Evolutionary conservation across 1,140 invertebrate genomes (phyloP).

Genomic region (Ceratina australensis): DNA sequence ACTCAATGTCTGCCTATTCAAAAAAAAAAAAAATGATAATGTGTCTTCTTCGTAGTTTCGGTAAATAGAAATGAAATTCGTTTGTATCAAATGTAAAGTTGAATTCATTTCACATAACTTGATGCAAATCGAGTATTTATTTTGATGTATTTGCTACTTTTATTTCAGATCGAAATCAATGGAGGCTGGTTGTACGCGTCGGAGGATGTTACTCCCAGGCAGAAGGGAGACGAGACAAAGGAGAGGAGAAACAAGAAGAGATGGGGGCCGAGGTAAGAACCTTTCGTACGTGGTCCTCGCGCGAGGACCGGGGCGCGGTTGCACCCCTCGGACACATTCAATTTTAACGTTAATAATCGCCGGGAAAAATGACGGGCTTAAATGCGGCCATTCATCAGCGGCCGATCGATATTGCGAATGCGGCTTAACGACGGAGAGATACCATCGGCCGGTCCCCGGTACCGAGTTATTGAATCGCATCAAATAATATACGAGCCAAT

Average conservation of each 20-base stretch:
- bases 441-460: slow-evolving; percentile 63
- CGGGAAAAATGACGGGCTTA: slow-evolving; percentile 66
- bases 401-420: slow-evolving; percentile 72
- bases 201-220: slow-evolving; percentile 49
- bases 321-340: slow-evolving; percentile 63
- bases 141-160: too few relatives aligned
- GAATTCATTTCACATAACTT: too few relatives aligned
- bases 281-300: slow-evolving; percentile 61
- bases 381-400: slow-evolving; percentile 68
- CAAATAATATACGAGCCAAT: slow-evolving; percentile 76
- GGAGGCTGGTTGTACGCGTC: slow-evolving; percentile 13
- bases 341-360: slow-evolving; percentile 72
- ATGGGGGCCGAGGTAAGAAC: slow-evolving; percentile 19
- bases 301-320: slow-evolving; percentile 15
- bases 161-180: too few relatives aligned
- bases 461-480: slow-evolving; percentile 73
- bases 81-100: too few relatives aligned
- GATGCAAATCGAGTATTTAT: too few relatives aligned
- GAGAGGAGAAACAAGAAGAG: neutral
- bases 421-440: slow-evolving; percentile 69
- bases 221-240: neutral
- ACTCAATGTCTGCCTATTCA: too few relatives aligned
- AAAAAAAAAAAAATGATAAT: too few relatives aligned
- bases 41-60: too few relatives aligned
- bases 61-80: too few relatives aligned